Conservation (phyloP, 2,888 invertebrate genomes). For the Tethea ocularis region DNA sequence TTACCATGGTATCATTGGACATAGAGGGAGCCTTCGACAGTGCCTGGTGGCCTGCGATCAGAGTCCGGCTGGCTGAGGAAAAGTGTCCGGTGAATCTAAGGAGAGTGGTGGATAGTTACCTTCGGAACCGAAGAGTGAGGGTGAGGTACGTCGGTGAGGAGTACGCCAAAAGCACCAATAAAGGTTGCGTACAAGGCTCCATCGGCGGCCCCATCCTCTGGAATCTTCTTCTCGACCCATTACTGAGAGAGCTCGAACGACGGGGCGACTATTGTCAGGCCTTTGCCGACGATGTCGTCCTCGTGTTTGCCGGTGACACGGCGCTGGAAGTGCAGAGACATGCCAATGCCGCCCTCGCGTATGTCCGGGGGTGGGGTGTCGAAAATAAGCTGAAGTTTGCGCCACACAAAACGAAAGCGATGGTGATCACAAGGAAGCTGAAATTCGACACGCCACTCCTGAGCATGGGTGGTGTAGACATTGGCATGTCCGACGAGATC, state of each 20-base stretch:
- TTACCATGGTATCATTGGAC: not conserved
- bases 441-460: constrained; percentile 6
- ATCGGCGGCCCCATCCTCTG: constrained; percentile 21
- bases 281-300: constrained; percentile 17
- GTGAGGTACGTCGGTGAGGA: constrained; percentile 7
- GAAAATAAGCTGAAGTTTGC: constrained; percentile 11
- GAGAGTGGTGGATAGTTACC: not conserved
- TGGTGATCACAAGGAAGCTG: constrained; percentile 7
- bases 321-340: constrained; percentile 13
- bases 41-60: not conserved
- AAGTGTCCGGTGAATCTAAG: constrained; percentile 8
- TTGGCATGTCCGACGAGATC: not conserved
- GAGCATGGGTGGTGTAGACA: not conserved
- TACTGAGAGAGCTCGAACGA: constrained; percentile 2
- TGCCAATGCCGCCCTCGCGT: constrained; percentile 2
- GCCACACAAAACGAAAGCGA: constrained; percentile 1
- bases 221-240: constrained; percentile 21
- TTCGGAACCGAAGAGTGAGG: not conserved
- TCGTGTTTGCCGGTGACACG: constrained; percentile 15
- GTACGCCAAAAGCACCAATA: constrained; percentile 4
- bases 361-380: constrained; percentile 1
- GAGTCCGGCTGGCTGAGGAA: constrained; percentile 10
- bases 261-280: not conserved
- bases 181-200: constrained; percentile 23
- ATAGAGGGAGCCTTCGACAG: constrained; percentile 5